Evolutionary conservation across 2,888 invertebrate genomes (phyloP), one percentile per base, ranked within the genome.

Genomic region (Agrotis segetum): DNA sequence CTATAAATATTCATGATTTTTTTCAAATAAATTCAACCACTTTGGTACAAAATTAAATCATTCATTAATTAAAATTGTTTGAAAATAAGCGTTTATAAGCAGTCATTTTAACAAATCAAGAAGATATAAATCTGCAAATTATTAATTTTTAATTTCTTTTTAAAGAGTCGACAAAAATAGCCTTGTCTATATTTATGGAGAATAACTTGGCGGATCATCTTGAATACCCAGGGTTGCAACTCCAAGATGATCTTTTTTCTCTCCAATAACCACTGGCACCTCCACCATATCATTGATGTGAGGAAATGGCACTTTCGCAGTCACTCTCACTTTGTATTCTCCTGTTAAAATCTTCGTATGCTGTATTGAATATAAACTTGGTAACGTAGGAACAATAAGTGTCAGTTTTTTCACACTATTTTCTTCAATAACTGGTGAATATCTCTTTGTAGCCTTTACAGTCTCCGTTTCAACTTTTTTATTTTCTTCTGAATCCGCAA

Each of bases 191-290:
- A 21, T 73, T 21, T 19, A 34, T 13, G 34, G n/a, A 6, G n/a
- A n/a, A 34, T 56, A 56, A 13, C 5, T 13, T 14, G 56, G 56
- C 13, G 56, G 56, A 34, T 56, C 14, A 21, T 58, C 34, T n/a
- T 47, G 29, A n/a, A 21, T 16, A 5, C 19, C 34, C 14, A 68
- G 13, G 2, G 58, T 44, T 40, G 59, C 47, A 1, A 52, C 58
- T n/a, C 60, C 55, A 19, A 34, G 21, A 16, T 24, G 24, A 46
- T 62, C 17, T 52, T 55, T 56, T 46, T 60, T 65, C 49, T 86
- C 82, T 14, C 88, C 87, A 59, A 90, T 84, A 5, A 86, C 84
- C 44, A 90, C 79, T 47, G 89, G 89, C 40, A 88, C 77, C 40
- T 87, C 34, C 6, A 34, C 34, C 34, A 7, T 34, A 34, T 34